Base-by-base conservation (phyloP, 1,140 invertebrate species). In the Andricus grossulariae region DNA sequence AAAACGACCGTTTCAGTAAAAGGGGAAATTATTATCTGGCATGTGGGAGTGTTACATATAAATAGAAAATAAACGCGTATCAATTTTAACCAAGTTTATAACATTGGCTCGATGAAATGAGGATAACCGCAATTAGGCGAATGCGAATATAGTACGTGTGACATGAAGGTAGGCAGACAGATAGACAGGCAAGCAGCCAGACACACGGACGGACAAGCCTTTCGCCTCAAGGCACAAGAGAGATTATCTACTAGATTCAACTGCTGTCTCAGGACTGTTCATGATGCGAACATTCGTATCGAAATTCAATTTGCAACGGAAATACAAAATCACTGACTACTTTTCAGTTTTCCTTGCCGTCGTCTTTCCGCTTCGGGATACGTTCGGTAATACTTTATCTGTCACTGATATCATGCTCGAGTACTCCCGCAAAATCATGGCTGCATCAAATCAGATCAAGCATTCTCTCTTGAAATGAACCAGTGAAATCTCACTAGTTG, bases 111-210 rank as follows among this genome's bases (percentile, higher is more conserved):
- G 72, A 74, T 73, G 74, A 51, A 79, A 82, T 74, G 72, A 73
- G 76, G 84, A 85, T 84, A 83, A 85, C 85, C 80, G 79, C 82
- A 77, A 82, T 84, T 78, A 85, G 84, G 81, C 81, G 80, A 73
- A 85, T 83, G 76, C 81, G 39, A 45, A 45, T 72, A 75, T 76
- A 74, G 75, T 79, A 80, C 84, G 77, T 82, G 84, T 82, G 83
- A 85, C 82, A 82, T 82, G 80, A 72, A 77, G 75, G 76, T 82
- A 82, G 83, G 77, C 76, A 78, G 79, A 85, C 81, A 79, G 80
- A 70, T 74, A 75, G 70, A 50, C 71, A 78, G 77, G 82, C 77
- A 74, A 77, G 74, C 77, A 81, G 32, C 60, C 60, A 78, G 83
- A 83, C 81, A 73, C 76, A 80, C 75, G 75, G 81, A 85, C 77